Evolutionary conservation across 2,888 invertebrate species (phyloP).

Genomic region (Synanthedon tipuliformis): DNA sequence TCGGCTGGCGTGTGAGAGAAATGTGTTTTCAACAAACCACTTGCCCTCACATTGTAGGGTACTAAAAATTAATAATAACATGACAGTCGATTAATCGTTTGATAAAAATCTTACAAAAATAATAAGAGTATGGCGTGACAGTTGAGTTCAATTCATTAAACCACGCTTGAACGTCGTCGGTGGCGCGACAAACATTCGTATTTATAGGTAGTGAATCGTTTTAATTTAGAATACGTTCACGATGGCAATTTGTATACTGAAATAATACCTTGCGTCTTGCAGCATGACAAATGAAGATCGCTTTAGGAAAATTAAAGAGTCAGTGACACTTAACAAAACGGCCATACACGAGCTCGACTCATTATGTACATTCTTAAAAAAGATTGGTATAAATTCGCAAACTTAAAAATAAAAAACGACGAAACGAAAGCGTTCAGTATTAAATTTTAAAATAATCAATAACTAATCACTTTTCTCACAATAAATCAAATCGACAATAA

Average conservation of each 20-base stretch:
- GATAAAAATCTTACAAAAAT: slow-evolving; percentile 30
- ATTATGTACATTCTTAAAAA: too few relatives aligned
- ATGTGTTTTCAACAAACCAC: not conserved
- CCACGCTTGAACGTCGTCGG: slow-evolving; percentile 33
- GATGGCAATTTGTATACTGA: slow-evolving; percentile 34
- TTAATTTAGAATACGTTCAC: slow-evolving; percentile 49
- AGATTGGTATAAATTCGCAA: not conserved
- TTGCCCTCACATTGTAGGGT: slow-evolving; percentile 2
- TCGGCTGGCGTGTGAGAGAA: not conserved
- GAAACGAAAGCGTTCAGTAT: too few relatives aligned
- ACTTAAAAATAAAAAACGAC: not conserved
- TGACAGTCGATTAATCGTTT: slow-evolving; percentile 12
- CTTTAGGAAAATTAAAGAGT: slow-evolving; percentile 12
- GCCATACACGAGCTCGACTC: not conserved
- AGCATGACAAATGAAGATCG: slow-evolving; percentile 27
- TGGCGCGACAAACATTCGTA: slow-evolving; percentile 37
- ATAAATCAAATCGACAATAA: not conserved
- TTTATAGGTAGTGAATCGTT: slow-evolving; percentile 31
- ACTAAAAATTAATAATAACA: slow-evolving; percentile 10
- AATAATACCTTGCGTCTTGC: slow-evolving; percentile 22
- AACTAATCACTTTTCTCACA: too few relatives aligned
- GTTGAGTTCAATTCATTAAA: slow-evolving; percentile 15
- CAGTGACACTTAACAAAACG: slow-evolving; percentile 14
- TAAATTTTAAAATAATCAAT: too few relatives aligned
- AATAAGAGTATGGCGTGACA: slow-evolving; percentile 15